A percentile compares a stretch with the other conserved stretches of the same genome.
phyloP scores from a whole-genome alignment of 2,888 invertebrate genomes.

The Tenthredo amoena region DNA sequence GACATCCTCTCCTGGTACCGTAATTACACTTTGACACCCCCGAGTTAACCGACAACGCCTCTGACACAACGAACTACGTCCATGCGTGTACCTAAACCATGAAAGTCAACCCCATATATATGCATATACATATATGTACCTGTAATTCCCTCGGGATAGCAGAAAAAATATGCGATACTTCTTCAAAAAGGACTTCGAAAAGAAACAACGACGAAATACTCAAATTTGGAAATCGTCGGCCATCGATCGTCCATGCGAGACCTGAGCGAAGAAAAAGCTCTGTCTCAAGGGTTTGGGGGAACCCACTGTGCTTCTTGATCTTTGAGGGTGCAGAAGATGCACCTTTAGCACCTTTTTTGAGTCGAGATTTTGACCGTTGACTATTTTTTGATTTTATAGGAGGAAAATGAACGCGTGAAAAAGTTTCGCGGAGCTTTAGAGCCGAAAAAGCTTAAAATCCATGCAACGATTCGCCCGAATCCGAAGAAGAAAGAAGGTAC shows the following conservation, averaged over 20 bases:
- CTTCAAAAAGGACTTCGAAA: neutral
- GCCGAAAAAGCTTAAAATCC: neutral
- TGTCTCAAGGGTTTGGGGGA: too few relatives aligned
- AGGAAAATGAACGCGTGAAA: too few relatives aligned
- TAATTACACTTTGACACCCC: slow-evolving; percentile 42
- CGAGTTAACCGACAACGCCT: slow-evolving; percentile 28
- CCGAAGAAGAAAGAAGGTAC: neutral
- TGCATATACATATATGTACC: neutral
- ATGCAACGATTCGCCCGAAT: neutral
- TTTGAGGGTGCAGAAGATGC: too few relatives aligned
- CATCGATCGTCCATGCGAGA: too few relatives aligned
- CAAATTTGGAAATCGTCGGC: too few relatives aligned
- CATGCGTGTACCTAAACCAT: neutral
- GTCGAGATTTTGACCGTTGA: neutral
- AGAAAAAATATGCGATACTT: neutral
- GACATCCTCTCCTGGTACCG: slow-evolving; percentile 40
- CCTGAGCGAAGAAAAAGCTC: too few relatives aligned
- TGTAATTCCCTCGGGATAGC: neutral
- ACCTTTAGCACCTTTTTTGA: neutral
- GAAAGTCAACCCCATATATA: neutral
- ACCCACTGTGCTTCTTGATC: too few relatives aligned
- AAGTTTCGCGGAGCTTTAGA: too few relatives aligned
- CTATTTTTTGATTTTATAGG: neutral
- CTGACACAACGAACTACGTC: neutral
- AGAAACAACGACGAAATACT: neutral